phyloP scores from a whole-genome alignment of 2,797 vertebrate species.

The Novumbra hubbsi region DNA sequence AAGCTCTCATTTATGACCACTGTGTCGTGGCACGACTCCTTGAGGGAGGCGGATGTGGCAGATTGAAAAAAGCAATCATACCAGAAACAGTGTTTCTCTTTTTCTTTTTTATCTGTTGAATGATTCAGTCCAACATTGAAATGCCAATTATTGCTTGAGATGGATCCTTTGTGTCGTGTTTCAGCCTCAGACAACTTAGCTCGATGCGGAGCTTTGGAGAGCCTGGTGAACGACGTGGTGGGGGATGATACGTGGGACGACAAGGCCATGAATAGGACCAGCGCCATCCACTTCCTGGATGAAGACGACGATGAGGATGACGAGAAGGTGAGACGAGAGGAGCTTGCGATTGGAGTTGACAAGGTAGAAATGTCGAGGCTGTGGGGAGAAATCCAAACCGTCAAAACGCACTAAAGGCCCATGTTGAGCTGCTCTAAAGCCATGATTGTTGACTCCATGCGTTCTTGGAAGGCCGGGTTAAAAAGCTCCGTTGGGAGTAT shows the following conservation, averaged over 20 bases:
- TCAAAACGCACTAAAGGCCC: not conserved
- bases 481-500: not conserved
- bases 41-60: slow-evolving; percentile 27
- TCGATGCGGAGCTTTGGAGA: slow-evolving; percentile 90
- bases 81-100: slow-evolving; percentile 28
- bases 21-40: slow-evolving; percentile 44
- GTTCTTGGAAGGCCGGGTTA: not conserved
- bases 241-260: slow-evolving; percentile 88
- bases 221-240: slow-evolving; percentile 84
- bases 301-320: slow-evolving; percentile 89
- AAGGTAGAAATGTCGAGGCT: not conserved
- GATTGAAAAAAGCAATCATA: slow-evolving; percentile 29
- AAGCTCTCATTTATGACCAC: slow-evolving; percentile 39
- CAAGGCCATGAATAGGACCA: slow-evolving; percentile 84
- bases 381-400: not conserved
- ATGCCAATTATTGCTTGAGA: not conserved
- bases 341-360: not conserved
- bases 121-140: not conserved
- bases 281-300: slow-evolving; percentile 93
- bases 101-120: slow-evolving; percentile 19
- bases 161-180: slow-evolving; percentile 6
- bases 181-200: slow-evolving; percentile 85
- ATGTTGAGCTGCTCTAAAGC: not conserved
- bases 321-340: slow-evolving; percentile 78
- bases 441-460: not conserved